Evolutionary conservation across 2,113 vertebrate genomes (phyloP).

Genomic region (Callopanchax toddi): DNA sequence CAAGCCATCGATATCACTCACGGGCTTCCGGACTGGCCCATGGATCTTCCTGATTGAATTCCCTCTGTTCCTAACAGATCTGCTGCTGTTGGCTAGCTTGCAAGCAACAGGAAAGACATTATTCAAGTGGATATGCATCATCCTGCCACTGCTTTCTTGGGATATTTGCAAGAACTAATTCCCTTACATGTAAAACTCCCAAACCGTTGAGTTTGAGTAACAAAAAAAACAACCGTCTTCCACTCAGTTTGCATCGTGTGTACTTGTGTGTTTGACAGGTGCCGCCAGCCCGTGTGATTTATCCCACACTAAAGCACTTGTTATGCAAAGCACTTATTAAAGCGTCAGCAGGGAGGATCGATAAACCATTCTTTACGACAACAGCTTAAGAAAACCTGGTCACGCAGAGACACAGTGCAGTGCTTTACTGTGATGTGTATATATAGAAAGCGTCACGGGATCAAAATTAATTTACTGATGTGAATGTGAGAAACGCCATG

Average conservation of each 20-base stretch:
- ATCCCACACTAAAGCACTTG: constrained; percentile 73
- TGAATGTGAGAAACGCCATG: constrained; percentile 60
- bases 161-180: neutral
- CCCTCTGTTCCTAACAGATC: constrained; percentile 44
- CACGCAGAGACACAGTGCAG: constrained; percentile 42
- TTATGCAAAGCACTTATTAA: constrained; percentile 78
- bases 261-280: constrained; percentile 39
- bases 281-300: constrained; percentile 54
- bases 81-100: constrained; percentile 15
- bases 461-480: constrained; percentile 80
- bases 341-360: constrained; percentile 68
- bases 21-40: constrained; percentile 19
- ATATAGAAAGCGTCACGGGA: constrained; percentile 42
- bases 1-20: constrained; percentile 68
- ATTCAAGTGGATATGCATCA: constrained; percentile 17
- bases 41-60: constrained; percentile 69
- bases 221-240: constrained; percentile 6
- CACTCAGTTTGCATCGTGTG: constrained; percentile 5
- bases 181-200: neutral
- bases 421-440: constrained; percentile 59
- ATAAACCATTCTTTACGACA: constrained; percentile 79
- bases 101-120: constrained; percentile 24
- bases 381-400: constrained; percentile 73
- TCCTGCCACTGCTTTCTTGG: constrained; percentile 7
- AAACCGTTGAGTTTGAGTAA: neutral